Base-by-base conservation (phyloP, 2,113 vertebrate species). In the Condylura cristata region DNA sequence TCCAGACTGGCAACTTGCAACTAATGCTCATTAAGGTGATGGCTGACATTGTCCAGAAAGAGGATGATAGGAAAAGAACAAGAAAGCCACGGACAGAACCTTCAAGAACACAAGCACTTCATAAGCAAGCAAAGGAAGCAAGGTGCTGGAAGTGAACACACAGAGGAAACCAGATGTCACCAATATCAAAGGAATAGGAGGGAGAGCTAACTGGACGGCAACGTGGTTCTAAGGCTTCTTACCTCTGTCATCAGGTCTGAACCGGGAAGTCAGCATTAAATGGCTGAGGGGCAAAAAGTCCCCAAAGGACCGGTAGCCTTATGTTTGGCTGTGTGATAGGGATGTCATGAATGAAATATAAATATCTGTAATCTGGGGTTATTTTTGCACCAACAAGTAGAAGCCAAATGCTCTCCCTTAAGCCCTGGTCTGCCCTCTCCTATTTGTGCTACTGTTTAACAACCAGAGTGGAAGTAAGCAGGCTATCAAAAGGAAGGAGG, bases 191-290 rank as follows among this genome's bases (percentile, higher is more conserved):
- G 78, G 72, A 16, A 28, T 44, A 82, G 48, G 24, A 70, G 28
- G 48, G 0, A 30, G 20, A 39, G 2, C 18, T 18, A 10, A 4
- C 10, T n/a, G 4, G 12, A 1, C 24, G 63, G 28, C 32, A 39
- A 4, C 2, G 5, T 53, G 39, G 16, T 6, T 61, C 89, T 30
- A 63, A 32, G n/a, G 48, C 28, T 24, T 78, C 75, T 44, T 60
- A 48, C 11, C 24, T 75, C 65, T n/a, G 20, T 16, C 26, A 32
- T 61, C 46, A 46, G 9, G 13, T 34, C 20, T 30, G 28, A 53
- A 48, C 17, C n/a, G 0, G 8, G 16, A 66, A 14, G 20, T 11
- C 16, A 37, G 39, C 3, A 70, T 41, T 53, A 37, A 80, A 71
- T 8, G 17, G 46, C 56, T 70, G 14, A 46, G 6, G 12, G 9